Base-by-base conservation (phyloP, 2,113 vertebrate genomes). In the Vicugna pacos region DNA sequence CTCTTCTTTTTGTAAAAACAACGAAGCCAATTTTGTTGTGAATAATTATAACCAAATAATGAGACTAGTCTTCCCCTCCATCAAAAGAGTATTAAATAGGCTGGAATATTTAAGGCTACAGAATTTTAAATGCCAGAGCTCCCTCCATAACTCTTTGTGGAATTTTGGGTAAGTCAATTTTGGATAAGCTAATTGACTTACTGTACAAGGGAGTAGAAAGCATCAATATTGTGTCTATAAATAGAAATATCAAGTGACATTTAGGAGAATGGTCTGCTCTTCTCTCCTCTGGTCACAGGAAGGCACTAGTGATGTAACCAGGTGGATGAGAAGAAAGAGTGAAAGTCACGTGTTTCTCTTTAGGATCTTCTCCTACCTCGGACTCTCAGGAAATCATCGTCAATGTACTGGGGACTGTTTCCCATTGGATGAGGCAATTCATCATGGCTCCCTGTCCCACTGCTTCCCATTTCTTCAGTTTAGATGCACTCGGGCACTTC, bases 1-100 rank as follows among this genome's bases (percentile, higher is more conserved):
- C 42, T 89, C 35, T 90, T 69, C 52, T 65, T 64, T 90, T 82
- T 93, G 46, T 87, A 50, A 87, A 86, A 93, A 77, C 9, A 35
- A 13, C 20, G 46, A 91, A 58, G 76, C 2, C n/a, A 64, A 50
- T 79, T 90, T 92, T 84, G 20, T 91, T 84, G 24, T 89, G 38
- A 82, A 75, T 70, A 82, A 81, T 42, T 46, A 60, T 26, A 65
- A 69, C 30, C 77, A 87, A 67, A 10, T 14, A 69, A 54, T 30
- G 8, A 96, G 52, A 15, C 35, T 60, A 26, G 46, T 58, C 62
- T 69, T 94, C 54, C 48, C 48, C 13, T 89, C 48, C 8, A 42
- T 19, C 64, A 65, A 91, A 89, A 58, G 48, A 84, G 75, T 64
- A 62, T 56, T n/a, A 65, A 96, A 62, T 56, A 32, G 3, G 11